These are phyloP conservation scores for Propsilocerus akamusi DNA, from an alignment of 1,140 invertebrate species.

Conservation along the genomic window DNA sequence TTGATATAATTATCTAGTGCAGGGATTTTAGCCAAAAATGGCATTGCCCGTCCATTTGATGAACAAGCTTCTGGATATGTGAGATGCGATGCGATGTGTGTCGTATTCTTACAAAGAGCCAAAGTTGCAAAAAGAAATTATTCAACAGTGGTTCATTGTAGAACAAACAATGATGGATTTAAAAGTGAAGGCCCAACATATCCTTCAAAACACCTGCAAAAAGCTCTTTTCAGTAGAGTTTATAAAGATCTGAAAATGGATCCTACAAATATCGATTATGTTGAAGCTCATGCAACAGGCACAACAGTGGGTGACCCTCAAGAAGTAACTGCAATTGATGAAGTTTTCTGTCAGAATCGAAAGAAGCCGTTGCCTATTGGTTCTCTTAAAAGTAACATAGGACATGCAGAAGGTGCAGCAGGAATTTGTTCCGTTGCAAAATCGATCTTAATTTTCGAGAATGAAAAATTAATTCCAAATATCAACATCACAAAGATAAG, in stretches of 20 bases:
- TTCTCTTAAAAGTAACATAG: conserved; percentile 56
- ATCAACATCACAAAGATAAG: conserved; percentile 50
- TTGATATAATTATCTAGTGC: conserved; percentile 30
- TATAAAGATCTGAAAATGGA: conserved; percentile 40
- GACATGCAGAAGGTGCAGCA: no score
- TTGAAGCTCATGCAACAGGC: conserved; percentile 55
- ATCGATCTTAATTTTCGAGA: no score
- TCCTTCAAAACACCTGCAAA: conserved; percentile 29
- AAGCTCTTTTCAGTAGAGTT: conserved; percentile 32
- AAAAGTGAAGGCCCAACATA: conserved; percentile 32
- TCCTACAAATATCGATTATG: conserved; percentile 40
- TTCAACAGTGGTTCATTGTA: conserved; percentile 33
- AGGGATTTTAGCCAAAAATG: conserved; percentile 35
- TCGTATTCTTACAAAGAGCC: conserved; percentile 32
- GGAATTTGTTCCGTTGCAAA: no score
- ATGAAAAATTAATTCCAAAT: conserved; percentile 51
- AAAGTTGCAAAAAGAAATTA: conserved; percentile 31
- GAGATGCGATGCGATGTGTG: conserved; percentile 34
- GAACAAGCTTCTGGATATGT: conserved; percentile 38
- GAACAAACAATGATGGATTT: no score
- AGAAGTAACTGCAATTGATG: conserved; percentile 19
- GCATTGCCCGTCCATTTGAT: conserved; percentile 43
- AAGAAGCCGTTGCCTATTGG: conserved; percentile 39
- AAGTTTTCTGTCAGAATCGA: conserved; percentile 25
- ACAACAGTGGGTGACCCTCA: conserved; percentile 14